Percentiles rank a stretch among this genome's conserved stretches.
These are phyloP conservation scores for Brachionus plicatilis DNA, from an alignment of 1,140 invertebrate genomes.

Conservation along the genomic window DNA sequence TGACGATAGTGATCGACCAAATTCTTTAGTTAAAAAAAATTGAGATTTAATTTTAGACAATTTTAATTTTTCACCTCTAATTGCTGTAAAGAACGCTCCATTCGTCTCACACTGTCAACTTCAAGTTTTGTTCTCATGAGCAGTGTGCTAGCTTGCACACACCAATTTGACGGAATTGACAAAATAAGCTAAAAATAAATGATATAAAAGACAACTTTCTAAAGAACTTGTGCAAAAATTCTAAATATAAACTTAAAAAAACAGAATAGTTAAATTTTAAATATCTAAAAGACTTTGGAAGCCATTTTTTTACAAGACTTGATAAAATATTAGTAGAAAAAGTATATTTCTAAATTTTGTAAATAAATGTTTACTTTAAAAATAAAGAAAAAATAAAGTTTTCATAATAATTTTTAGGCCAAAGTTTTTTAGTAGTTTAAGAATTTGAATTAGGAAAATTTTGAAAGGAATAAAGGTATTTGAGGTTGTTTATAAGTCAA, in stretches of 20 bases:
- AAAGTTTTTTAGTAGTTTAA: neutral
- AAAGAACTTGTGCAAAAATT: no score
- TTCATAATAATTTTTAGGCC: no score
- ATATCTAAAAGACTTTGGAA: no score
- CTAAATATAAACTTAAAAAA: no score
- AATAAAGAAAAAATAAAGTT: no score
- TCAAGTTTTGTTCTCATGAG: constrained; percentile 71
- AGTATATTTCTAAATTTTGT: no score
- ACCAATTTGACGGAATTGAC: constrained; percentile 58
- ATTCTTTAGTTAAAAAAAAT: neutral
- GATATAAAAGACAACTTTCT: no score
- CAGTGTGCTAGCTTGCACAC: constrained; percentile 65
- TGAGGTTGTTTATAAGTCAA: no score
- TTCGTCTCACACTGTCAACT: constrained; percentile 66
- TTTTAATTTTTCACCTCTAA: constrained; percentile 57
- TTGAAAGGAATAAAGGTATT: neutral
- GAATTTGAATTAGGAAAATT: neutral
- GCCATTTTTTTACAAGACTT: no score
- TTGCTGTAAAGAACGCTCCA: constrained; percentile 80
- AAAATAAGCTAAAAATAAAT: constrained; percentile 50
- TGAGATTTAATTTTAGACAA: neutral
- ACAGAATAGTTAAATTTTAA: no score
- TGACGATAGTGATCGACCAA: constrained; percentile 39
- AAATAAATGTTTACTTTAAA: no score
- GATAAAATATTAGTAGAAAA: no score